Conservation (phyloP, 2,888 invertebrate genomes). For the Agapostemon virescens region DNA sequence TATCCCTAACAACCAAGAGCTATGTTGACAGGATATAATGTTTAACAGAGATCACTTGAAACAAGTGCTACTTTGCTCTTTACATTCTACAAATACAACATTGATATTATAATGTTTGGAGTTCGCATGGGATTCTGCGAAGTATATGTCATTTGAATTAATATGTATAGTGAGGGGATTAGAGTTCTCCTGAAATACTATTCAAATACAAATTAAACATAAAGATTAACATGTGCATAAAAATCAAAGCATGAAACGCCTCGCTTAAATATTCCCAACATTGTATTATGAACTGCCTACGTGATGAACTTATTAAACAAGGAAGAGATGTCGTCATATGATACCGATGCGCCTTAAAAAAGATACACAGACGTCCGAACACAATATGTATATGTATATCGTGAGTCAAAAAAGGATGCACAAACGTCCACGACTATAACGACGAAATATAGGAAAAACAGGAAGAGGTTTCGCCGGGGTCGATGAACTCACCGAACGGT, state of each 20-base stretch:
- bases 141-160: constrained; percentile 3
- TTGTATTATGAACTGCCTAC: constrained; percentile 22
- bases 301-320: constrained; percentile 27
- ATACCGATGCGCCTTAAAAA: constrained; percentile 44
- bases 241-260: constrained; percentile 25
- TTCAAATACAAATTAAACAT: constrained; percentile 20
- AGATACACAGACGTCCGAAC: constrained; percentile 50
- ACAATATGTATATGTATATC: constrained; percentile 31
- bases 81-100: neutral
- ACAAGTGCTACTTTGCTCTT: constrained; percentile 18
- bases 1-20: constrained; percentile 19
- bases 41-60: constrained; percentile 3
- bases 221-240: constrained; percentile 34
- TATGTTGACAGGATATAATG: neutral
- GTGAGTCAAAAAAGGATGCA: constrained; percentile 47
- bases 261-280: constrained; percentile 7
- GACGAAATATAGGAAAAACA: constrained; percentile 49
- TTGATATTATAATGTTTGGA: neutral
- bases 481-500: constrained; percentile 85
- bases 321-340: constrained; percentile 41
- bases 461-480: constrained; percentile 57
- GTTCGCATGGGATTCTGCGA: neutral
- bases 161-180: constrained; percentile 13
- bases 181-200: constrained; percentile 34
- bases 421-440: constrained; percentile 57